Evolutionary conservation across 2,797 vertebrate genomes (phyloP).

Genomic region (Petrocephalus schoutedeni): DNA sequence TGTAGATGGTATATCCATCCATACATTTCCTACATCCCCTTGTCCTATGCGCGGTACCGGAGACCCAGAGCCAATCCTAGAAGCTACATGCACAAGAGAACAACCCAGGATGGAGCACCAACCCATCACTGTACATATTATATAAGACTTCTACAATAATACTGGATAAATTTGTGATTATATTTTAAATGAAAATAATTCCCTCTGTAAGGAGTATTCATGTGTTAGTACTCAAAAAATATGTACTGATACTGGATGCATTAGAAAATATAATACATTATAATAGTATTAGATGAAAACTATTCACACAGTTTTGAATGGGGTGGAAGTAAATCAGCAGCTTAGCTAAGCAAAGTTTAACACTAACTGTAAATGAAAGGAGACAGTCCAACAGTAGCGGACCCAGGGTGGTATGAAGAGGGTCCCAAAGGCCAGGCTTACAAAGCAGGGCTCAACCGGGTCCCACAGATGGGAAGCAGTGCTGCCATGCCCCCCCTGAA

Average conservation of each 20-base stretch:
- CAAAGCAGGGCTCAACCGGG: not conserved
- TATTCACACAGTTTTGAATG: not conserved
- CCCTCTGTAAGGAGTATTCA: not conserved
- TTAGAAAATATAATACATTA: conserved; percentile 1
- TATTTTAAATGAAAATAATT: not conserved
- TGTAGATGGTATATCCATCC: not conserved
- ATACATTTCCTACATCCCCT: not conserved
- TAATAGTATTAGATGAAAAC: not conserved
- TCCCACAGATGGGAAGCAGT: not conserved
- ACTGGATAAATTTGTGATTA: not conserved
- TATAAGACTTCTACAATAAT: not conserved
- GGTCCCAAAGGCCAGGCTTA: not conserved
- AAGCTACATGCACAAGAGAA: not conserved
- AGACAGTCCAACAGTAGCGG: not conserved
- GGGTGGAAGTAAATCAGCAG: not conserved
- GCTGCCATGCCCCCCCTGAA: not conserved
- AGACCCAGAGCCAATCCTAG: not conserved
- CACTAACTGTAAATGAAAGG: not conserved
- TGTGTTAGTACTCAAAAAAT: not conserved
- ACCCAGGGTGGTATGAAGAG: not conserved
- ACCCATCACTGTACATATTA: not conserved
- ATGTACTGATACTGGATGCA: not conserved
- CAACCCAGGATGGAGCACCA: not conserved
- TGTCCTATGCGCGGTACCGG: not conserved
- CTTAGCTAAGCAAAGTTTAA: not conserved